Evolutionary conservation across 2,888 invertebrate genomes (phyloP), one percentile per base, ranked within the genome.

Genomic region (Andrena bicolor): DNA sequence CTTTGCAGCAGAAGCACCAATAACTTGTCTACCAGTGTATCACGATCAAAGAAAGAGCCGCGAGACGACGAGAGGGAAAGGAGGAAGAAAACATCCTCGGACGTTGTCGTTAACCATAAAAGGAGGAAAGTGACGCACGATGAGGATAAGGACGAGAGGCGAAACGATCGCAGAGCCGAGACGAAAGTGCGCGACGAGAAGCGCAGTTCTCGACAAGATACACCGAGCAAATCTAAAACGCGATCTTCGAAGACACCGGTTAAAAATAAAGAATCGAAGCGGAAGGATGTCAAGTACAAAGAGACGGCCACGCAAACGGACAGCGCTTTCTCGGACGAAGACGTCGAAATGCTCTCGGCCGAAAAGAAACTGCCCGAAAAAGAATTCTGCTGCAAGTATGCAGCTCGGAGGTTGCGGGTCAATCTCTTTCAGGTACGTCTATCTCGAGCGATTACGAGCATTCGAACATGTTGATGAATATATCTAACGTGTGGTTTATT

Each of bases 251-350:
- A 49, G 28, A 60, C 64, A 0, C 41, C 49, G 10, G 35, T 61
- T 2, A 56, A 51, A 8, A 26, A 8, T 28, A 65, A 60, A 7
- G 48, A 76, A 5, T 35, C 51, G 28, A 74, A 74, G 26, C 56
- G 48, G 1, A 51, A 23, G 13, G 66, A 74, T 10, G 26, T 68
- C 2, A 69, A 71, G 7, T 79, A 41, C 35, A 71, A 61, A 23
- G 83, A 82, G 20, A 70, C 0, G 23, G 72, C 48, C 2, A 84
- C 69, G 28, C 83, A 83, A 56, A 83, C 80, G n/a, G 74, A 80
- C 20, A 82, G 48, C 28, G n/a, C 51, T 0, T 69, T 72, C 56
- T 80, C 75, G 20, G 70, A 78, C 10, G 65, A 78, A 0, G 70
- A 78, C 16, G 65, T 78, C 13, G 63, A 76, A 32, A 76, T 76